Conservation (phyloP, 1,140 invertebrate genomes). For the Zeugodacus cucurbitae region DNA sequence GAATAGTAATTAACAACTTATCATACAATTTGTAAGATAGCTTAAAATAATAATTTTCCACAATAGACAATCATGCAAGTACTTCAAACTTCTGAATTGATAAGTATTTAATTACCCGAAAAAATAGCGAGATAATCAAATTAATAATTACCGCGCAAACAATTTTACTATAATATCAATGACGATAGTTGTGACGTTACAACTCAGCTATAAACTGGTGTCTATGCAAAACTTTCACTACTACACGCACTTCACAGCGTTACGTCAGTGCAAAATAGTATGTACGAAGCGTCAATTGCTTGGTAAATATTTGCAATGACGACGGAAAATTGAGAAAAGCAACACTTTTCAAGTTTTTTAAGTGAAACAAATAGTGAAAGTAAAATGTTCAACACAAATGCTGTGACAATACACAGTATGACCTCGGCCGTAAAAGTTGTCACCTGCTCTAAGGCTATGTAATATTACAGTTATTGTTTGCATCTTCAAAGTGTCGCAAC, state of each 20-base stretch:
- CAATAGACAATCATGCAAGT: not conserved
- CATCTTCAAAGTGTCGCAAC: not conserved
- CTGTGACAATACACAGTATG: not conserved
- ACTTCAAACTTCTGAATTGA: not conserved
- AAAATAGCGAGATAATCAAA: not conserved
- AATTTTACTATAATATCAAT: not conserved
- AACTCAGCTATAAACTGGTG: not conserved
- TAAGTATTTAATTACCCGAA: not conserved
- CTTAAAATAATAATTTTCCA: no score
- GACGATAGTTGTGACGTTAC: not conserved
- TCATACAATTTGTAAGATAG: no score
- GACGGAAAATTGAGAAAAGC: not conserved
- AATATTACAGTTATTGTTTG: not conserved
- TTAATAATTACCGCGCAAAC: not conserved
- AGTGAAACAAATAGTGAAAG: constrained; percentile 3
- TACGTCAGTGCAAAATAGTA: not conserved
- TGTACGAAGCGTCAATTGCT: not conserved
- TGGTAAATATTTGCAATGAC: not conserved
- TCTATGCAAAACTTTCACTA: not conserved
- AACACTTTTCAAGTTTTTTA: not conserved
- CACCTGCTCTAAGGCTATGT: not conserved
- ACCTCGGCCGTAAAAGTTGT: not conserved
- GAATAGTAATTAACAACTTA: no score
- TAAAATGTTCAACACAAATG: not conserved
- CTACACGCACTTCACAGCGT: not conserved